These are phyloP conservation scores for Merodon equestris DNA, from an alignment of 2,888 invertebrate species.

Conservation along the genomic window DNA sequence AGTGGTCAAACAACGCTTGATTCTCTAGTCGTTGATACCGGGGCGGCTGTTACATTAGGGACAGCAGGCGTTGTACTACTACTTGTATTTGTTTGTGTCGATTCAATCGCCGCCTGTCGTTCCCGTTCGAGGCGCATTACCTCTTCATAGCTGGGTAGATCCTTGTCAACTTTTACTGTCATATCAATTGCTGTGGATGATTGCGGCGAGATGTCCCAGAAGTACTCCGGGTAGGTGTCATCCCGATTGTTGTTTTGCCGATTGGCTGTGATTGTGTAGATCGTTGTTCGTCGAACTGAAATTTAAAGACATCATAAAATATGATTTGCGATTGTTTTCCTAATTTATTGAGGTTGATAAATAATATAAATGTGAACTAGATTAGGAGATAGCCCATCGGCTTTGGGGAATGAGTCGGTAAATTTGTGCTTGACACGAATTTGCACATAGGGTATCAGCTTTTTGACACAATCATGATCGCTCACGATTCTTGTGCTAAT, in stretches of 20 bases:
- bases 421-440: no score
- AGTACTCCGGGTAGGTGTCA: constrained; percentile 74
- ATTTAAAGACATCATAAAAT: no score
- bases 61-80: background rate
- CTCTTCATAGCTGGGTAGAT: constrained; percentile 76
- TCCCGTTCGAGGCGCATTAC: constrained; percentile 75
- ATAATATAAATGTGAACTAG: background rate
- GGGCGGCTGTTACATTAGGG: no score
- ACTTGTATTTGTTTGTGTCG: constrained; percentile 36
- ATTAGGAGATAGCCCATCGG: background rate
- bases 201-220: constrained; percentile 74
- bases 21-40: no score
- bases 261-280: constrained; percentile 51
- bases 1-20: no score
- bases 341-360: constrained; percentile 1
- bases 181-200: constrained; percentile 72
- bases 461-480: no score
- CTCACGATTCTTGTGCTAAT: no score
- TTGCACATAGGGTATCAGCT: no score
- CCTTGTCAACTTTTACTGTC: constrained; percentile 76
- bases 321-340: background rate
- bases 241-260: constrained; percentile 14
- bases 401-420: no score
- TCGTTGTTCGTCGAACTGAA: constrained; percentile 35
- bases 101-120: constrained; percentile 60